A percentile compares a stretch with the other conserved stretches of the same genome.
Evolutionary conservation across 2,113 vertebrate genomes (phyloP).

Genomic region (Numida meleagris): DNA sequence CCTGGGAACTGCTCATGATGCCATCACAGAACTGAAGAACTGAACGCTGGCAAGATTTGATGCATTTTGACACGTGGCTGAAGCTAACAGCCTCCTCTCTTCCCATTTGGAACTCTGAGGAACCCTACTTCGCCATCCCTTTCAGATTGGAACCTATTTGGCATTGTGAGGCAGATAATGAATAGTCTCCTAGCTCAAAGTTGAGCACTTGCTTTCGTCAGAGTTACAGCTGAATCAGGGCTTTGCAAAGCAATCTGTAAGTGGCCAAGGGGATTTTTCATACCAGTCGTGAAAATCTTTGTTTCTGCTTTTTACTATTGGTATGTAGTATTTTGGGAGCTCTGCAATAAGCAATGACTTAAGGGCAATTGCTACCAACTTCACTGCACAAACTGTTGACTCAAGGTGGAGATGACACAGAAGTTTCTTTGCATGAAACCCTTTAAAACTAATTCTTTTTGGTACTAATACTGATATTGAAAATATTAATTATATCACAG

Average conservation of each 20-base stretch:
- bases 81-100: background rate
- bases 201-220: background rate
- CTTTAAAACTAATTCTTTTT: background rate
- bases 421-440: fast-evolving
- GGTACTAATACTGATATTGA: background rate
- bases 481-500: background rate
- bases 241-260: background rate
- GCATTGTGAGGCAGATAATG: background rate
- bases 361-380: background rate
- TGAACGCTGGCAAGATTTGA: background rate
- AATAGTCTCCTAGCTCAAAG: background rate
- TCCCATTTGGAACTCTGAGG: fast-evolving
- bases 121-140: background rate
- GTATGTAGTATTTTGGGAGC: background rate
- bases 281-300: background rate
- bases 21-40: background rate
- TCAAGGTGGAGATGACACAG: fast-evolving
- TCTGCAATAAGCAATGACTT: background rate
- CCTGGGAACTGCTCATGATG: background rate
- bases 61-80: background rate
- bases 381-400: background rate
- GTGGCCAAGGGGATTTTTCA: background rate
- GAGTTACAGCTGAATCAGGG: background rate
- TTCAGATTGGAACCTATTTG: background rate
- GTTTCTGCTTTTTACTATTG: background rate